Percentiles rank a stretch among this genome's conserved stretches.
Conservation (phyloP, 2,888 invertebrate species). For the Caenorhabditis auriculariae region DNA sequence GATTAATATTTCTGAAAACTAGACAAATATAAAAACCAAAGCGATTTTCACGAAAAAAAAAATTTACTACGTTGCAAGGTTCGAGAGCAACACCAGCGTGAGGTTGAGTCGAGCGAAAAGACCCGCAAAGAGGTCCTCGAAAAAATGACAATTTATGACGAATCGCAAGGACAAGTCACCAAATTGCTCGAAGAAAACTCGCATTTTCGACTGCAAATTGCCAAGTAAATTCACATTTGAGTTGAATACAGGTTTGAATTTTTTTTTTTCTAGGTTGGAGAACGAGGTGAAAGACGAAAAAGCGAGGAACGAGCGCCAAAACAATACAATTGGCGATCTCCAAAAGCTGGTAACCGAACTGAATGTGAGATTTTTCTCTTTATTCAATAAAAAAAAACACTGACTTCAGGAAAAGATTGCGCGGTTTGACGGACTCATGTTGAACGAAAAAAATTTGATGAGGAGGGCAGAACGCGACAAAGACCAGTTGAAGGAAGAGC, state of each 20-base stretch:
- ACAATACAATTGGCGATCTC: constrained; percentile 46
- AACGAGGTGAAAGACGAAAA: constrained; percentile 33
- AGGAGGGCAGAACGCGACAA: constrained; percentile 36
- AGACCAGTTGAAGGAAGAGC: constrained; percentile 33
- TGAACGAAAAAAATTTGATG: constrained; percentile 38
- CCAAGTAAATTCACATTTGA: constrained; percentile 5
- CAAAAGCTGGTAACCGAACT: constrained; percentile 50
- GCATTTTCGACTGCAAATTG: constrained; percentile 24
- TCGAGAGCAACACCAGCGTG: constrained; percentile 32
- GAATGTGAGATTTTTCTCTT: constrained; percentile 32
- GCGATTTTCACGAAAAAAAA: not conserved
- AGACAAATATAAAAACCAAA: not conserved
- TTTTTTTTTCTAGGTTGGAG: constrained; percentile 10
- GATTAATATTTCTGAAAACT: too few species aligned
- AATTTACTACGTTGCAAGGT: constrained; percentile 5
- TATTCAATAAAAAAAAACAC: not conserved
- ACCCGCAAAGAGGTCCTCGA: constrained; percentile 36
- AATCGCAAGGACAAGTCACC: constrained; percentile 38
- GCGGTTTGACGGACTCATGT: constrained; percentile 29
- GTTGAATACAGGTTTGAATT: not conserved
- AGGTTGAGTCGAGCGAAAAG: constrained; percentile 22
- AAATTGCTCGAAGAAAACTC: constrained; percentile 28
- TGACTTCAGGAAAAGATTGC: constrained; percentile 36
- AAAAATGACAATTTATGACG: constrained; percentile 27
- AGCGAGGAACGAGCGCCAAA: constrained; percentile 27